Conservation (phyloP, 2,113 vertebrate species). For the Leucosticte australis region DNA sequence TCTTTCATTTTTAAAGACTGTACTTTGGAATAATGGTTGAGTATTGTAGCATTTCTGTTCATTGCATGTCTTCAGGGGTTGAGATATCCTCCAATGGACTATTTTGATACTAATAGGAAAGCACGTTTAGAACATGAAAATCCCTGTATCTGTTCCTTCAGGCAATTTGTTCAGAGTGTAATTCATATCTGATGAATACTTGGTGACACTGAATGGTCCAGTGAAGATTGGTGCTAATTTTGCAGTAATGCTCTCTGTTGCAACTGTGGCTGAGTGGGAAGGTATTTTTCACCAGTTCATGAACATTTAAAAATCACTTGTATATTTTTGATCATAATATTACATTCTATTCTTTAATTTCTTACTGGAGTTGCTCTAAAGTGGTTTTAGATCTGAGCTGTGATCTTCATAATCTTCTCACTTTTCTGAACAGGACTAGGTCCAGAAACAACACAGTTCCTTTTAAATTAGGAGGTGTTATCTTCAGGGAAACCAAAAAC, state of each 20-base stretch:
- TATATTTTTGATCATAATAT: neutral
- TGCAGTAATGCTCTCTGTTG: neutral
- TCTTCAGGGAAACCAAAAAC: neutral
- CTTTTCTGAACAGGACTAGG: neutral
- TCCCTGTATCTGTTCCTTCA: constrained; percentile 43
- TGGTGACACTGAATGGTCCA: constrained; percentile 51
- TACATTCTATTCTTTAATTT: neutral
- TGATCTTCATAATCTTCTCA: neutral
- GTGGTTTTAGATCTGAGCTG: neutral
- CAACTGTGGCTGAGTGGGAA: neutral
- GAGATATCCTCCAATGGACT: constrained; percentile 56
- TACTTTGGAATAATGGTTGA: constrained; percentile 56
- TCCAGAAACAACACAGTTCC: neutral
- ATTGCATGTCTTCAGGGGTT: constrained; percentile 46
- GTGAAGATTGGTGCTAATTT: constrained; percentile 57
- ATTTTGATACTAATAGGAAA: constrained; percentile 64
- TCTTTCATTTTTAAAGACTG: constrained; percentile 65
- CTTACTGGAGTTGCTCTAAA: neutral
- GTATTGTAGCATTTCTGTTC: constrained; percentile 53
- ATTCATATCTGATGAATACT: constrained; percentile 56
- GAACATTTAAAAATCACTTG: neutral
- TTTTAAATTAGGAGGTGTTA: neutral
- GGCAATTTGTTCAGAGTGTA: constrained; percentile 50
- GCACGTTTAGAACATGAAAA: constrained; percentile 55
- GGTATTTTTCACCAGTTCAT: constrained; percentile 2